A percentile compares a stretch with the other conserved stretches of the same genome.
phyloP scores from a whole-genome alignment of 2,888 invertebrate species.

The Rapana venosa region DNA sequence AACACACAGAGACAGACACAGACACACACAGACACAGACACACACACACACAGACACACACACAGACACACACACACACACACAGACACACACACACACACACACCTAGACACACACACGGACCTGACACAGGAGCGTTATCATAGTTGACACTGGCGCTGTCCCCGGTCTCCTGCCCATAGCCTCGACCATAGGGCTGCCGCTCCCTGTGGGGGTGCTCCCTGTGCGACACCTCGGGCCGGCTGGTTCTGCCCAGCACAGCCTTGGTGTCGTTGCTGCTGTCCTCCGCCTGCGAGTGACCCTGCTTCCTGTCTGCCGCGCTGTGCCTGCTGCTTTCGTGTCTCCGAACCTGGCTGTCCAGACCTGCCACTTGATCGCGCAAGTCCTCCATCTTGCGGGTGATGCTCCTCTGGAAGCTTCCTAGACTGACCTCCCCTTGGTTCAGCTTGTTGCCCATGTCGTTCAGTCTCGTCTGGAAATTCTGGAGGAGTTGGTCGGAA shows the following conservation, averaged over 20 bases:
- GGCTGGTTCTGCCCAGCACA: not conserved
- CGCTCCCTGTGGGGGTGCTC: not conserved
- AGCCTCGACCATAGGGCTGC: not conserved
- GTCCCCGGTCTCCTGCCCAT: not conserved
- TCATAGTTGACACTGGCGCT: not conserved
- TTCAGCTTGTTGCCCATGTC: conserved; percentile 12
- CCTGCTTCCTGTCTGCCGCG: not conserved
- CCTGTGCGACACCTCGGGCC: not conserved
- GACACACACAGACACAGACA: not conserved
- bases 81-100: conserved; percentile 10
- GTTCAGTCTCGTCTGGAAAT: not conserved
- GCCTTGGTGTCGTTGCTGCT: conserved; percentile 6
- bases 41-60: not conserved
- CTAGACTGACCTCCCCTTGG: not conserved
- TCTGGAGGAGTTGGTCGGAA: not conserved
- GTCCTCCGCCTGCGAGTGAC: not conserved
- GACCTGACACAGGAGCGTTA: not conserved
- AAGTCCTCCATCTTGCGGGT: conserved; percentile 24
- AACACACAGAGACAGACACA: not conserved
- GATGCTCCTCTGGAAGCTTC: conserved; percentile 13
- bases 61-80: conserved; percentile 14
- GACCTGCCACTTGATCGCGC: not conserved
- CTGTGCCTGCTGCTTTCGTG: not conserved
- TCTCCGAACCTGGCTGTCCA: not conserved
- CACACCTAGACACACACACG: not conserved